Percentiles rank a stretch among this genome's conserved stretches.
These are phyloP conservation scores for Ardeotis arabs DNA, from an alignment of 2,113 vertebrate genomes.

Conservation along the genomic window DNA sequence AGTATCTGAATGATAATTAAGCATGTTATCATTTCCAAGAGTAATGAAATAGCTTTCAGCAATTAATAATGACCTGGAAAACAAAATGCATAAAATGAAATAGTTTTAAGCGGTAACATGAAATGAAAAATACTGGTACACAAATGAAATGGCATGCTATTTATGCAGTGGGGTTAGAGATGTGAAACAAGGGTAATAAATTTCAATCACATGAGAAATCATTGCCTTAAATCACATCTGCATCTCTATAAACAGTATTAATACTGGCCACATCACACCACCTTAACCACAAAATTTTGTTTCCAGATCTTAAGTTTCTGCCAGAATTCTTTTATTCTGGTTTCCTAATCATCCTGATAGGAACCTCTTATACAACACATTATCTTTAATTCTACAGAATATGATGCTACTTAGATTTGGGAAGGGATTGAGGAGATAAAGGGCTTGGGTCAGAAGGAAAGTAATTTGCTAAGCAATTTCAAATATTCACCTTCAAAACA, in stretches of 20 bases:
- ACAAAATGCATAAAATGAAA: conserved; percentile 28
- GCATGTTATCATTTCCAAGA: conserved; percentile 33
- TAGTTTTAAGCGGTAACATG: background rate
- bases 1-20: conserved; percentile 52
- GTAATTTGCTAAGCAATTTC: background rate
- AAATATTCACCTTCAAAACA: background rate
- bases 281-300: background rate
- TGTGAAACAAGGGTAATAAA: background rate
- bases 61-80: conserved; percentile 55
- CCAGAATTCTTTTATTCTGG: background rate
- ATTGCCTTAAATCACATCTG: background rate
- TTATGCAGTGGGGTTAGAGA: background rate
- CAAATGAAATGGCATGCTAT: background rate
- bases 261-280: background rate
- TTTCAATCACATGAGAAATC: background rate
- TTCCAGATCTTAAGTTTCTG: background rate
- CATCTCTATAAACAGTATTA: background rate
- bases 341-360: background rate
- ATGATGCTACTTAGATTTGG: background rate
- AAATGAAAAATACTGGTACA: background rate
- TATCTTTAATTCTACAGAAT: background rate
- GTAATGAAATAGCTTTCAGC: conserved; percentile 43
- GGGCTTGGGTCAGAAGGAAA: background rate
- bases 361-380: background rate
- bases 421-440: background rate